A percentile compares a stretch with the other conserved stretches of the same genome.
Conservation (phyloP, 1,140 invertebrate species). For the Psix sp. region DNA sequence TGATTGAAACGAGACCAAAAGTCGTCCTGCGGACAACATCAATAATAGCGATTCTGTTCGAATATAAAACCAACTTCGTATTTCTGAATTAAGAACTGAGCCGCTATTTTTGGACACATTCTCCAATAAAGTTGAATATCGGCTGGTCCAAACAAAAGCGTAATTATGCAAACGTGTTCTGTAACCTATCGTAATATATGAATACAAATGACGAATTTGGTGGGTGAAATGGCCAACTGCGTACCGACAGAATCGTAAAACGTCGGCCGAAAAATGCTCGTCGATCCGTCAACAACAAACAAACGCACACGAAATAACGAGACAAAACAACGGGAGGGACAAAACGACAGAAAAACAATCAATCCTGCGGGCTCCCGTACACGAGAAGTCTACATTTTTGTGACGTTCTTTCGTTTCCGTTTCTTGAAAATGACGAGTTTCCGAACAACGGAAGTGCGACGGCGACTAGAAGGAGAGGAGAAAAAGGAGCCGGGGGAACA, state of each 20-base stretch:
- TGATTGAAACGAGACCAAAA: no score
- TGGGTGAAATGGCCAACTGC: slow-evolving; percentile 10
- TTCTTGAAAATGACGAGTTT: slow-evolving; percentile 55
- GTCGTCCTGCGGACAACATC: no score
- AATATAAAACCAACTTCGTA: no score
- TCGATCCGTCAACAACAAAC: slow-evolving; percentile 1
- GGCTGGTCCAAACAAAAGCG: slow-evolving; percentile 18
- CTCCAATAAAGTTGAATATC: no score
- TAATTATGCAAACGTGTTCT: slow-evolving; percentile 43
- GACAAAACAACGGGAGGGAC: not conserved
- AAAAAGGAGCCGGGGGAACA: slow-evolving; percentile 3
- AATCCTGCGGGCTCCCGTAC: slow-evolving; percentile 5
- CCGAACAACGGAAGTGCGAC: slow-evolving; percentile 41
- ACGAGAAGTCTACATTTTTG: slow-evolving; percentile 14
- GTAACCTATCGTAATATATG: slow-evolving; percentile 33
- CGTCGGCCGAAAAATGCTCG: slow-evolving; percentile 6
- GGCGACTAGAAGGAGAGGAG: no score
- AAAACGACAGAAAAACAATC: slow-evolving; percentile 11
- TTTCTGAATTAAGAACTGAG: no score
- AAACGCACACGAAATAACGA: no score
- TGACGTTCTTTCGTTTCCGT: slow-evolving; percentile 48
- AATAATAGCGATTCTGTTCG: no score
- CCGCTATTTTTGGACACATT: no score
- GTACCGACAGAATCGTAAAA: slow-evolving; percentile 13
- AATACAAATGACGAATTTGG: slow-evolving; percentile 45